Evolutionary conservation across 1,140 invertebrate species (phyloP), one percentile per base, ranked within the genome.

Genomic region (Pseudomyrmex pallidus): DNA sequence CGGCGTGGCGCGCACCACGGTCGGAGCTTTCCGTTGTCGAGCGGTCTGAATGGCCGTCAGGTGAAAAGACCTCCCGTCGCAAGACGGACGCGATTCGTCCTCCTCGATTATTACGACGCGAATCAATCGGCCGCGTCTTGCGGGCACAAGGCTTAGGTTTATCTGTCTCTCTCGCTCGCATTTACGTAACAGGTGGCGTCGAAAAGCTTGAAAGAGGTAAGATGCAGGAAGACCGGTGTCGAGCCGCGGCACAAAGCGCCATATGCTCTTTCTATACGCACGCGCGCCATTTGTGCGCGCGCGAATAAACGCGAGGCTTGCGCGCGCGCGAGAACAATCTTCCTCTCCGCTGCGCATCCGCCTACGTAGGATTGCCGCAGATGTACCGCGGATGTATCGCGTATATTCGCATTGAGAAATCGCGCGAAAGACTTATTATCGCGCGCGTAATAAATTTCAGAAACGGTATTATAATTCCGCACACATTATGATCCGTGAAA

Each of bases 181-280:
- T 90, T 93, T 92, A 92, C 90, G 92, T 93, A 93, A 92, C 92
- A 92, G 90, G 92, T 92, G 90, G 90, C 88, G 88, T 91, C 87
- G 87, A 82, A 78, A 83, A 63, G 66, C 59, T 48, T 46, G 46
- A 61, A 35, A 76, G 72, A 86, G 82, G 56, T n/a, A 46, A 63
- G 48, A 74, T 57, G 64, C 25, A 62, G 50, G 59, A 64, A 50
- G 56, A 25, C 35, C 35, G 35, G 35, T 35, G 35, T 5, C 35
- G 35, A 35, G 46, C 17, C n/a, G 57, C 17, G 48, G 76, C 72
- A 13, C 56, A 35, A 56, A 83, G 22, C 85, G 57, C 80, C 68
- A 63, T 54, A 57, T 84, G 85, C 61, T 84, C 82, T 62, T 66
- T 86, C 86, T 80, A 54, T 73, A 77, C 72, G 66, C 59, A 44